Percentiles rank a stretch among this genome's conserved stretches.
Conservation (phyloP, 2,888 invertebrate species). For the Ectemnius cavifrons region DNA sequence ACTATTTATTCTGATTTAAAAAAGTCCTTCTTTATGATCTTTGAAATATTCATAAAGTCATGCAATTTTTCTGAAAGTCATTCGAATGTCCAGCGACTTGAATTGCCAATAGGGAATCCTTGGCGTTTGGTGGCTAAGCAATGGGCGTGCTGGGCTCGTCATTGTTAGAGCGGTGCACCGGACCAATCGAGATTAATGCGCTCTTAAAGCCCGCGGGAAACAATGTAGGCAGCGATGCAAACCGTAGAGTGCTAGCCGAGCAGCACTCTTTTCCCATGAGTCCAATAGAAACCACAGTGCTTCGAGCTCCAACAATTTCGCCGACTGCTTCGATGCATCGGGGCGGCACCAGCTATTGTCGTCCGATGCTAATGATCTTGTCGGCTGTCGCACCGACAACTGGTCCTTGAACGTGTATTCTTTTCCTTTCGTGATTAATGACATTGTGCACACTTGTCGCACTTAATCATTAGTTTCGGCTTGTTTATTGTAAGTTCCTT, state of each 20-base stretch:
- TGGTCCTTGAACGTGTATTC: neutral
- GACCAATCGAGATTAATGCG: constrained; percentile 63
- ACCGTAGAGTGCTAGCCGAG: constrained; percentile 18
- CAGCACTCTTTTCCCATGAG: constrained; percentile 55
- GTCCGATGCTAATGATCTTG: constrained; percentile 9
- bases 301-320: neutral
- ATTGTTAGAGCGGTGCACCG: neutral
- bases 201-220: constrained; percentile 55
- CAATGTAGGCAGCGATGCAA: constrained; percentile 35
- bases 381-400: neutral
- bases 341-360: constrained; percentile 3
- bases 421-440: neutral
- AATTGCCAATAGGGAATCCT: neutral
- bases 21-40: too few species aligned
- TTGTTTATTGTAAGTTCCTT: too few species aligned
- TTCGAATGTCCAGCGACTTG: too few species aligned
- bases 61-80: too few species aligned
- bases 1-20: too few species aligned
- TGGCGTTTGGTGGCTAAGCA: neutral
- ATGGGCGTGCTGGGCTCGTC: constrained; percentile 5
- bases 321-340: neutral
- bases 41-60: too few species aligned
- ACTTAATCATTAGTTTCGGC: too few species aligned
- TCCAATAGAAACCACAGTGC: constrained; percentile 49
- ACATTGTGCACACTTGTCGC: neutral